These are phyloP conservation scores for Orchestia grillus DNA, from an alignment of 1,140 invertebrate species.

Conservation along the genomic window DNA sequence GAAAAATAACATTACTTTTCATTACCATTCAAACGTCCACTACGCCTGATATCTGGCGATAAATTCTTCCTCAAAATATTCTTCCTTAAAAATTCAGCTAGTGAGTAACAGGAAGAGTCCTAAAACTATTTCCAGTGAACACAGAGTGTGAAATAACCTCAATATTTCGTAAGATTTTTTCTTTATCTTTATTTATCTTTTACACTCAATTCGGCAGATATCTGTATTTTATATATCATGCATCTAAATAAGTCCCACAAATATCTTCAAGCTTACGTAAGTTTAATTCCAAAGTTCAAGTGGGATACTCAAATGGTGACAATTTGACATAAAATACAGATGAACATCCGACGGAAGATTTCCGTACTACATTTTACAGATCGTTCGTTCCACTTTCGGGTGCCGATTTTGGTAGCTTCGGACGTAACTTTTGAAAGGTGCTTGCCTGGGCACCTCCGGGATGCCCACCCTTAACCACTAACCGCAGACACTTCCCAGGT, in stretches of 20 bases:
- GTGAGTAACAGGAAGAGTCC: too few species aligned
- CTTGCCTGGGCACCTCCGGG: background rate
- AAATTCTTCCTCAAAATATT: too few species aligned
- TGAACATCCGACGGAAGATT: background rate
- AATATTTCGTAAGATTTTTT: too few species aligned
- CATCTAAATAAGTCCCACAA: background rate
- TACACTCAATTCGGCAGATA: too few species aligned
- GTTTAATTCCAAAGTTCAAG: background rate
- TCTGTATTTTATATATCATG: background rate
- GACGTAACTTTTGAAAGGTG: background rate
- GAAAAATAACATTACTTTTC: too few species aligned
- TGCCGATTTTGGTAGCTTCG: background rate
- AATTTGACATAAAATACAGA: background rate
- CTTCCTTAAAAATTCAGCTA: too few species aligned
- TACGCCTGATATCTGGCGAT: too few species aligned
- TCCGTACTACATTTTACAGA: background rate
- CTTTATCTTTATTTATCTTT: too few species aligned
- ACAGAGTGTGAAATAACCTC: too few species aligned
- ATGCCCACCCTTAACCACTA: background rate
- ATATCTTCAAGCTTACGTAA: background rate
- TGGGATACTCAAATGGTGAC: background rate
- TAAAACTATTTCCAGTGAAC: too few species aligned
- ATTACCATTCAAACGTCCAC: too few species aligned
- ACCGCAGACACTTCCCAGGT: slow-evolving; percentile 16
- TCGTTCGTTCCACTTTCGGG: background rate